Percentiles rank a stretch among this genome's conserved stretches.
Evolutionary conservation across 1,140 invertebrate species (phyloP).

Genomic region (Meloidogyne floridensis): DNA sequence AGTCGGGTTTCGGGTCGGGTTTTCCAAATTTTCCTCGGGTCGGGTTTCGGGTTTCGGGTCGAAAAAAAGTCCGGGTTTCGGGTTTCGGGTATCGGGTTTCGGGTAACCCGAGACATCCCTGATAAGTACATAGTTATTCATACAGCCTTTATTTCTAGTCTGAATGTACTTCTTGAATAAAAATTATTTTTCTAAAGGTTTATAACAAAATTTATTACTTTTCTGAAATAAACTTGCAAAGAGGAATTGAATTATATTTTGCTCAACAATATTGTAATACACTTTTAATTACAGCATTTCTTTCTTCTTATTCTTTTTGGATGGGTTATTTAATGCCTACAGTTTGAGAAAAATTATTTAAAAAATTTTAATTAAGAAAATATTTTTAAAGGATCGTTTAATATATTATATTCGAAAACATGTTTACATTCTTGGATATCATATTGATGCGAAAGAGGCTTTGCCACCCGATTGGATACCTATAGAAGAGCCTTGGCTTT

Average conservation of each 20-base stretch:
- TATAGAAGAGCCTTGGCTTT: conserved; percentile 15
- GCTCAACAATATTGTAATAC: conserved; percentile 32
- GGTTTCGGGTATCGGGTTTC: too few species aligned
- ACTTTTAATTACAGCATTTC: conserved; percentile 33
- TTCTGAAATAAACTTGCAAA: conserved; percentile 23
- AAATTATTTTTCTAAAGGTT: background rate
- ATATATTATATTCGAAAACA: background rate
- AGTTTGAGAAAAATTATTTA: background rate
- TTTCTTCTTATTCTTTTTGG: conserved; percentile 47
- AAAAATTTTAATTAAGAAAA: conserved; percentile 4
- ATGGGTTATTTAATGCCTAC: conserved; percentile 45
- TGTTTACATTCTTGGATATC: conserved; percentile 18
- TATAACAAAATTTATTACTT: conserved; percentile 13
- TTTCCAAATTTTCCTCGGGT: too few species aligned
- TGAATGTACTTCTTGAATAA: background rate
- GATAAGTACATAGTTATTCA: too few species aligned
- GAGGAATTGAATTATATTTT: conserved; percentile 42
- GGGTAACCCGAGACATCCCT: too few species aligned
- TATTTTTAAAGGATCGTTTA: background rate
- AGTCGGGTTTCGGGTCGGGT: too few species aligned
- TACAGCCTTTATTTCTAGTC: too few species aligned
- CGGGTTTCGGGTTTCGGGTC: too few species aligned
- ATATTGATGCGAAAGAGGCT: conserved; percentile 6
- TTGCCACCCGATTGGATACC: conserved; percentile 16
- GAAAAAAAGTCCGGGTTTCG: too few species aligned